A percentile compares a stretch with the other conserved stretches of the same genome.
phyloP scores from a whole-genome alignment of 2,797 vertebrate species.

The Ciconia nigra region DNA sequence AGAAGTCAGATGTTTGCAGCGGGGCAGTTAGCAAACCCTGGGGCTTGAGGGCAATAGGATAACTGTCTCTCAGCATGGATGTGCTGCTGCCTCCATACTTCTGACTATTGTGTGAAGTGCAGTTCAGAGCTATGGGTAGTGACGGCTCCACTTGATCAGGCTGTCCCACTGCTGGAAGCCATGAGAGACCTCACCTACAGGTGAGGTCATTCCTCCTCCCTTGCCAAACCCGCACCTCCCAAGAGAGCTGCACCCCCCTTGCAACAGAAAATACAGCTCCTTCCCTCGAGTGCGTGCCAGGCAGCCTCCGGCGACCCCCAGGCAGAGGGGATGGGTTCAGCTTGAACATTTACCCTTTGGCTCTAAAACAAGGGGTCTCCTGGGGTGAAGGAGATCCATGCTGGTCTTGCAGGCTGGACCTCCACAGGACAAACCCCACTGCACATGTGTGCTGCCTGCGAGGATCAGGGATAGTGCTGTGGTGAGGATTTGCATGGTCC shows the following conservation, averaged over 20 bases:
- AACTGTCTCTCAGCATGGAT: background rate
- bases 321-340: background rate
- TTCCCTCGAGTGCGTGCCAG: fast-evolving
- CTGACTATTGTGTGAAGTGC: background rate
- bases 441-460: fast-evolving
- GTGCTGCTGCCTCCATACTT: background rate
- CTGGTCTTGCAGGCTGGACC: background rate
- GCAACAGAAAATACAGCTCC: background rate
- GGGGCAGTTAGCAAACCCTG: background rate
- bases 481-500: background rate
- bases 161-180: background rate
- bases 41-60: background rate
- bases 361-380: background rate
- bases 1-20: background rate
- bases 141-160: background rate
- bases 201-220: background rate
- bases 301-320: background rate
- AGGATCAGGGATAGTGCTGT: background rate
- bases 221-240: background rate
- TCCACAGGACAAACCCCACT: background rate
- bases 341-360: background rate
- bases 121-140: background rate
- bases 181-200: background rate
- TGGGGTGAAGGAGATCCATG: background rate
- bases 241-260: background rate